Evolutionary conservation across 2,113 vertebrate genomes (phyloP), one percentile per base, ranked within the genome.

Genomic region (Vanacampus margaritifer): DNA sequence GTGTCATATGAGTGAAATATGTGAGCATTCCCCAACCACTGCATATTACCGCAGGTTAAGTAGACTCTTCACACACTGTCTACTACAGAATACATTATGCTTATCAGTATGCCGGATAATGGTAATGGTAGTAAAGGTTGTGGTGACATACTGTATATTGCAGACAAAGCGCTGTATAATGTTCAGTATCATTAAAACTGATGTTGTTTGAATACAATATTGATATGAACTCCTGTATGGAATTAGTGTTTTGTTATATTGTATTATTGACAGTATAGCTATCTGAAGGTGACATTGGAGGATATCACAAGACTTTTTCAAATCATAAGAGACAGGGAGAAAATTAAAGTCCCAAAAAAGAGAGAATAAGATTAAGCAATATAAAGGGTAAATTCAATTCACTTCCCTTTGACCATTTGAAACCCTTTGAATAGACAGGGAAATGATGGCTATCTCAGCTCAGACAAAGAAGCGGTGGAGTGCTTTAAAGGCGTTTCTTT

Each of bases 121-220:
- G 28, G 28, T 32, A 2, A 32, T 32, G 28, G 28, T 2, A 32
- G 28, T 32, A 32, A 32, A 32, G 28, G 28, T 32, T 32, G 28
- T 32, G 28, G 4, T 32, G 28, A 32, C 28, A 32, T 32, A 32
- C 28, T 32, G 28, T 32, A 32, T 32, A 32, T 32, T 32, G 28
- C 28, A 32, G 4, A 32, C 28, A 32, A 46, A 62, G 72, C 80
- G 84, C 74, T 48, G 63, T 45, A 35, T 63, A 64, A 65, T 56
- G 68, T 48, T 75, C 63, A 80, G 76, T 71, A 77, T 84, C 71
- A 88, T 80, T 81, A 81, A 68, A 79, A 77, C 39, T 62, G 58
- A 72, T 21, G 4, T 68, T 71, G 65, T 68, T 81, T 76, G 75
- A 86, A 84, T 82, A 74, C 76, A 83, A 85, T 68, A 79, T 75